Conservation (phyloP, 2,888 invertebrate species). For the Sycophila texana region DNA sequence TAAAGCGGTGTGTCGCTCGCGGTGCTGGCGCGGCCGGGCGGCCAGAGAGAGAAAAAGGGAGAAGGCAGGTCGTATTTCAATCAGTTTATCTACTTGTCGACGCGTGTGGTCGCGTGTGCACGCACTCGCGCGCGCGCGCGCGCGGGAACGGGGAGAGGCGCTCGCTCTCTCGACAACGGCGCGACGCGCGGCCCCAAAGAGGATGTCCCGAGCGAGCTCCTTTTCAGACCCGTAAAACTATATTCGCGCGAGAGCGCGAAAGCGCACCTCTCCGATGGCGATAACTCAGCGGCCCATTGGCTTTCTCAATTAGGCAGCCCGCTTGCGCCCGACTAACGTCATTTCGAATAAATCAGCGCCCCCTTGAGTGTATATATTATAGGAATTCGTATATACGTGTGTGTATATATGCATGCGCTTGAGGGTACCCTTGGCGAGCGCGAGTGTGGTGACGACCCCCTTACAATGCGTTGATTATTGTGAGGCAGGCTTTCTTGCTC, state of each 20-base stretch:
- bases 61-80: slow-evolving; percentile 70
- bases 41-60: slow-evolving; percentile 28
- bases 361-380: slow-evolving; percentile 34
- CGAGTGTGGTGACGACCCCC: neutral
- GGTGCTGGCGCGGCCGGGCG: slow-evolving; percentile 12
- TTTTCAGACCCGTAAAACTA: slow-evolving; percentile 63
- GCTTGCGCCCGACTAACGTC: slow-evolving; percentile 64
- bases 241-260: slow-evolving; percentile 59
- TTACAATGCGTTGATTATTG: slow-evolving; percentile 29
- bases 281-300: slow-evolving; percentile 72
- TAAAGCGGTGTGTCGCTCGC: slow-evolving; percentile 36
- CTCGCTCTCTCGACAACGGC: slow-evolving; percentile 12
- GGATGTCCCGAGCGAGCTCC: slow-evolving; percentile 56
- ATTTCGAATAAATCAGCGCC: slow-evolving; percentile 72
- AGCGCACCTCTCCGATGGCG: slow-evolving; percentile 60
- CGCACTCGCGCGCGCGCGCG: slow-evolving; percentile 65
- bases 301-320: slow-evolving; percentile 73
- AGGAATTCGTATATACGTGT: neutral
- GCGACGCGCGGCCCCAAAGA: slow-evolving; percentile 51
- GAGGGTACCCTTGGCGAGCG: no score
- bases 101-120: slow-evolving; percentile 71
- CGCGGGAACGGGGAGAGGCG: slow-evolving; percentile 64
- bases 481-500: slow-evolving; percentile 19
- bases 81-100: slow-evolving; percentile 75
- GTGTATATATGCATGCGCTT: neutral